phyloP scores from a whole-genome alignment of 2,888 invertebrate genomes.

The Polyploca ridens region DNA sequence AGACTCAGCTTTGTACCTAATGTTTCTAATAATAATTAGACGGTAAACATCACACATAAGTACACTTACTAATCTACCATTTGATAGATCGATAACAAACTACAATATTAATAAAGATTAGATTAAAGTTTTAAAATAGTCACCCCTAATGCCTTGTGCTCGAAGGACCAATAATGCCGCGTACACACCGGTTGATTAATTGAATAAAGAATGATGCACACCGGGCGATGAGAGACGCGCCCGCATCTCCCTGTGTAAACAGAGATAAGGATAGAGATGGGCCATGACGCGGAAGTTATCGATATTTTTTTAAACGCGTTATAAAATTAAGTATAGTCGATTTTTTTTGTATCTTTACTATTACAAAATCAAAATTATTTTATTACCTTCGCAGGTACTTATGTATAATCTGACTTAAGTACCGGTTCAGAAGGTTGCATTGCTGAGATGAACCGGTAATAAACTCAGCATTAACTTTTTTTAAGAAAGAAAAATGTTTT shows the following conservation, averaged over 20 bases:
- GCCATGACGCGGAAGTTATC: not conserved
- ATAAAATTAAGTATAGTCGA: no score
- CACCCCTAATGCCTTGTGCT: constrained; percentile 22
- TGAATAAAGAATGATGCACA: constrained; percentile 25
- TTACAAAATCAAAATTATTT: no score
- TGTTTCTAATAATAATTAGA: not conserved
- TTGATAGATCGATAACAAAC: not conserved
- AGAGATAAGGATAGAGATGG: constrained; percentile 18
- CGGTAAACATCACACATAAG: not conserved
- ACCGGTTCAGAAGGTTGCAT: no score
- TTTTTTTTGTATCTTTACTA: no score
- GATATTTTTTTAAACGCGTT: not conserved
- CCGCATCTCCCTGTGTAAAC: constrained; percentile 34
- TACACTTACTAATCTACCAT: not conserved
- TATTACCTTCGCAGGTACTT: no score
- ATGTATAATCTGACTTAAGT: no score
- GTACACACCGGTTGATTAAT: constrained; percentile 32
- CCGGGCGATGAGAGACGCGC: constrained; percentile 23
- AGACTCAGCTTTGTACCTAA: no score
- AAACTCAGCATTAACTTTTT: no score
- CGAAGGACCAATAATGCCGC: constrained; percentile 31
- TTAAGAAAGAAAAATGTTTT: no score
- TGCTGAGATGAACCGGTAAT: no score
- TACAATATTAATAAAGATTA: constrained; percentile 2
- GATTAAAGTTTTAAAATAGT: not conserved